Base-by-base conservation (phyloP, 2,888 invertebrate genomes). In the Meiosimyza platycephala region DNA sequence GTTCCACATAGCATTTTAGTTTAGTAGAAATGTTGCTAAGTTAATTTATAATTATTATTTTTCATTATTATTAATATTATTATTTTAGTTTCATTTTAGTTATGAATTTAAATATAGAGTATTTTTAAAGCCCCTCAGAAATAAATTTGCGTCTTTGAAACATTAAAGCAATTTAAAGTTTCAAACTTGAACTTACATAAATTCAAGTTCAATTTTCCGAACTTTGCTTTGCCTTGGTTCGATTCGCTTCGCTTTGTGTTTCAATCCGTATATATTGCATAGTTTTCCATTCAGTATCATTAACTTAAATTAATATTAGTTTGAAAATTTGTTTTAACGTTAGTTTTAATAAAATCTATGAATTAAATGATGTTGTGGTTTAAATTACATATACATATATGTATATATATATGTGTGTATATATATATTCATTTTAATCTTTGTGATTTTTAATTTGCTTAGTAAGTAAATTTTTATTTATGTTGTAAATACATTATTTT, bases 11-110 rank as follows among this genome's bases (percentile, higher is more conserved):
- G 78, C 79, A 74, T 78, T 79, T 78, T 76, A 77, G 78, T 80
- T 79, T 78, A 81, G 80, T 81, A 81, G 80, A 81, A 80, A 81
- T 81, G 80, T 81, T 79, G 79, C 79, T 79, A 75, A 75, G 72
- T 78, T 78, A 54, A 60, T 69, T 15, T 69, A 55, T 50, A 33
- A 48, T 69, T 69, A 69, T 50, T 57, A 50, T 66, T 59, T 18
- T 15, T 6, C 47, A 47, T 68, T 60, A n/a, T 47, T 16, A 40
- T 6, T 40, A 40, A 9, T 40, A 40, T 52, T 47, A 16, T 62
- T 69, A 62, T 60, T 60, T 22, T 69, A 51, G 51, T 52, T 60
- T n/a, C 16, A 52, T 69, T 40, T 69, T 51, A 40, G 60, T 69
- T 52, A 69, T 60, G 60, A 33, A 60, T 69, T 51, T 60, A 50